Conservation (phyloP, 2,797 vertebrate species). For the Kryptolebias ocellatus region DNA sequence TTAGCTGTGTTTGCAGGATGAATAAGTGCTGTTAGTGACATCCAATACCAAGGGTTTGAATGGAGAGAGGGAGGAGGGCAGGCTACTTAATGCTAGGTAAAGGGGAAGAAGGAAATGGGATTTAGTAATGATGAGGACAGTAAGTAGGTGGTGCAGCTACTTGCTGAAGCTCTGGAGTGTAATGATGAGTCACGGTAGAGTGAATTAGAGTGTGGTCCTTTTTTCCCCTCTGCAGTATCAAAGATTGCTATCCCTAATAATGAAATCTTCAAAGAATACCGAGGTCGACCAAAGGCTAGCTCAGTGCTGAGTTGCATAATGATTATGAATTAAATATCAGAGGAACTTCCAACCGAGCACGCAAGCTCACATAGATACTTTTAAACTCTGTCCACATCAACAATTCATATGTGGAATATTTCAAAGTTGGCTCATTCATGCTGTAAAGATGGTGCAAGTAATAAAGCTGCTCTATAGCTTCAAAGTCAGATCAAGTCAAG, state of each 20-base stretch:
- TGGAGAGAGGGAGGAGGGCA: slow-evolving; percentile 49
- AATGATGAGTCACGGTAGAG: slow-evolving; percentile 79
- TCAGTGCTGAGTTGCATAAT: slow-evolving; percentile 65
- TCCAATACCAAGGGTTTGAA: slow-evolving; percentile 71
- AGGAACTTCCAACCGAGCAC: slow-evolving; percentile 54
- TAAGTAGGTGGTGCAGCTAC: slow-evolving; percentile 67
- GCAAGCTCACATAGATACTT: slow-evolving; percentile 43
- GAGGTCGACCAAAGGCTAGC: slow-evolving; percentile 65
- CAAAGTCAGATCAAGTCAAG: slow-evolving; percentile 33
- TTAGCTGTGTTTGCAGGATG: slow-evolving; percentile 63
- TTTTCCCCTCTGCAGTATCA: slow-evolving; percentile 50
- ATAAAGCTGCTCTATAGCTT: slow-evolving; percentile 27
- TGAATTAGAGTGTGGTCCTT: slow-evolving; percentile 64
- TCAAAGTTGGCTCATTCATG: slow-evolving; percentile 37
- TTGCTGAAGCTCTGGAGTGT: slow-evolving; percentile 63
- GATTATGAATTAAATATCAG: slow-evolving; percentile 76
- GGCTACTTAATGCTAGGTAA: slow-evolving; percentile 73
- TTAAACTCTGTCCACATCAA: slow-evolving; percentile 54
- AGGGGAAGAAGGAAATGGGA: slow-evolving; percentile 74
- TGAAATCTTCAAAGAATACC: slow-evolving; percentile 71
- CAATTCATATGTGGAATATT: slow-evolving; percentile 57
- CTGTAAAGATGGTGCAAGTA: slow-evolving; percentile 19
- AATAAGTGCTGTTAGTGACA: slow-evolving; percentile 86
- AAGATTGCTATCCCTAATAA: slow-evolving; percentile 70
- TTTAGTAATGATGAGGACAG: slow-evolving; percentile 71